phyloP scores from a whole-genome alignment of 2,797 vertebrate species.

The Tokudaia muenninki region DNA sequence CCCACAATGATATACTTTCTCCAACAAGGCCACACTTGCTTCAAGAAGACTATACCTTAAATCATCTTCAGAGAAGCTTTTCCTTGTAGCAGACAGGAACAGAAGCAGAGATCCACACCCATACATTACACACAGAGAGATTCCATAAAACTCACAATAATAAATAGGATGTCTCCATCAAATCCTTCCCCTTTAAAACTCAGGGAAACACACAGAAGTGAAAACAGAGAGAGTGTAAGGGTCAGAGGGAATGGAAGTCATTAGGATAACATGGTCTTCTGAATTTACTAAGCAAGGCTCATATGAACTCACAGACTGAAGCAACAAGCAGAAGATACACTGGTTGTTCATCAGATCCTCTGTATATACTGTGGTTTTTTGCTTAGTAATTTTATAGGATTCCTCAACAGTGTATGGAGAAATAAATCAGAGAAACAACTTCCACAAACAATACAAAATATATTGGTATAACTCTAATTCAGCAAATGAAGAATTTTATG shows the following conservation, averaged over 20 bases:
- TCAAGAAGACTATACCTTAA: neutral
- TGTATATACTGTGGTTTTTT: neutral
- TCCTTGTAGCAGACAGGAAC: neutral
- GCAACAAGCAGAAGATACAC: neutral
- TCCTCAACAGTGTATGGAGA: too few relatives aligned
- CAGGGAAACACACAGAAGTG: neutral
- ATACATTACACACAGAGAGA: neutral
- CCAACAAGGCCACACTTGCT: too few relatives aligned
- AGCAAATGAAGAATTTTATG: too few relatives aligned
- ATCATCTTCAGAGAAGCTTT: neutral
- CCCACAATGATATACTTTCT: too few relatives aligned
- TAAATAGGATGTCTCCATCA: neutral
- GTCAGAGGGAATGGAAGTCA: neutral
- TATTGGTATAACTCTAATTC: too few relatives aligned
- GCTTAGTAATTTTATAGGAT: neutral
- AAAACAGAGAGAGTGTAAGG: neutral
- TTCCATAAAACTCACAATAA: neutral
- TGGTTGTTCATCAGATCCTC: neutral
- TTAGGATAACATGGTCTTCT: neutral
- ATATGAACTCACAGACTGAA: neutral
- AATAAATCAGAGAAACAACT: too few relatives aligned
- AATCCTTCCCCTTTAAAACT: neutral
- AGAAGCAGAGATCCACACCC: neutral
- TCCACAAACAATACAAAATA: too few relatives aligned
- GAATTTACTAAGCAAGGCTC: neutral